phyloP scores from a whole-genome alignment of 2,113 vertebrate genomes.

The Dicaeum eximium region DNA sequence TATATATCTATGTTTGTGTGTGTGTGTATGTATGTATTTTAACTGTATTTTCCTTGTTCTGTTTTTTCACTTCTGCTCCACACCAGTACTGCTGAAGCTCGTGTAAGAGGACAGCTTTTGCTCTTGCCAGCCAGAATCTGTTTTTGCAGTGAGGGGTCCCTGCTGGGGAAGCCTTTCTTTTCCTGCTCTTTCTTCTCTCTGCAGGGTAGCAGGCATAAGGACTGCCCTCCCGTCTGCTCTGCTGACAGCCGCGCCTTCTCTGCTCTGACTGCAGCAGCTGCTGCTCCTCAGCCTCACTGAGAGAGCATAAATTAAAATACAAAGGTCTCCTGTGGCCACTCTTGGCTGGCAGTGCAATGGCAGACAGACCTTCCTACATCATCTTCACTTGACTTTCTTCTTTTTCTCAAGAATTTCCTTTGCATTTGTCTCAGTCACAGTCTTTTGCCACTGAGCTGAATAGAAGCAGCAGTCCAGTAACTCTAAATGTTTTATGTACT shows the following conservation, averaged over 20 bases:
- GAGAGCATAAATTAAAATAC: constrained; percentile 55
- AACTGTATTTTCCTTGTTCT: not conserved
- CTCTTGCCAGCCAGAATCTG: constrained; percentile 10
- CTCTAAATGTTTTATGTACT: constrained; percentile 31
- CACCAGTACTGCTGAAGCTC: not conserved
- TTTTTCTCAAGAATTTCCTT: not conserved
- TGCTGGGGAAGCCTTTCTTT: constrained; percentile 20
- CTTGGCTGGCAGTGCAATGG: constrained; percentile 4
- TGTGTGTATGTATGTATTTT: fast-evolving
- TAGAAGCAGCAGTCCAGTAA: not conserved
- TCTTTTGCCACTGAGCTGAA: not conserved
- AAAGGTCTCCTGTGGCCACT: constrained; percentile 36
- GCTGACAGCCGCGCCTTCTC: not conserved
- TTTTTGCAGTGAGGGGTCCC: constrained; percentile 13
- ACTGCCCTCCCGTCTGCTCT: constrained; percentile 3
- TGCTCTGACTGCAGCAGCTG: constrained; percentile 20
- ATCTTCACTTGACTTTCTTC: constrained; percentile 24
- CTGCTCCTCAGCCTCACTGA: constrained; percentile 2
- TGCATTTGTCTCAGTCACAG: not conserved
- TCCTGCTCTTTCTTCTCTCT: not conserved
- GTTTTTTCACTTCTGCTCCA: not conserved
- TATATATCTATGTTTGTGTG: not conserved
- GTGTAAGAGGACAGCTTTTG: not conserved
- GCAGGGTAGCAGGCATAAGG: not conserved
- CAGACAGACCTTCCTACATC: constrained; percentile 19